Evolutionary conservation across 2,888 invertebrate genomes (phyloP).

Genomic region (Junonia oenone): DNA sequence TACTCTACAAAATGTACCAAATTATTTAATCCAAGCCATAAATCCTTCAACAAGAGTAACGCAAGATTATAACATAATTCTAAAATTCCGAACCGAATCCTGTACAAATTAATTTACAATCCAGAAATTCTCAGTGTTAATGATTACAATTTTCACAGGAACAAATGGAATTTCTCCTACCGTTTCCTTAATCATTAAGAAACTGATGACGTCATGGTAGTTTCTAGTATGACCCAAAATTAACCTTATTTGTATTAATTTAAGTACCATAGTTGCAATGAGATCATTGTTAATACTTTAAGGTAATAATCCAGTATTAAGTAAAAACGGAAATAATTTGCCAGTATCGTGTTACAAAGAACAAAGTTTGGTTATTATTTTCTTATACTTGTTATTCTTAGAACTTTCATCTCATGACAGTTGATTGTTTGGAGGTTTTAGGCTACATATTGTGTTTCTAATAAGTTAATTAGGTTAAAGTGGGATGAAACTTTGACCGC

Average conservation of each 20-base stretch:
- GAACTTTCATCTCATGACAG: too few relatives aligned
- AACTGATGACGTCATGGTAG: not conserved
- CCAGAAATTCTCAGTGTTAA: not conserved
- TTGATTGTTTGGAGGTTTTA: too few relatives aligned
- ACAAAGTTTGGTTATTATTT: too few relatives aligned
- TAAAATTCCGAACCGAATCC: not conserved
- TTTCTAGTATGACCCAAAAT: not conserved
- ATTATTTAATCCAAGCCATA: too few relatives aligned
- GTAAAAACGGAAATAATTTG: too few relatives aligned
- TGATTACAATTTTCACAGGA: not conserved
- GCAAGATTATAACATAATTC: not conserved
- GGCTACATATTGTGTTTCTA: too few relatives aligned
- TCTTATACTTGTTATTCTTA: too few relatives aligned
- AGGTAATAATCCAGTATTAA: too few relatives aligned
- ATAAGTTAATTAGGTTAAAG: too few relatives aligned
- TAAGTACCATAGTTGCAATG: not conserved
- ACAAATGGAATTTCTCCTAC: not conserved
- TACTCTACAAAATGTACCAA: too few relatives aligned
- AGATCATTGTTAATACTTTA: not conserved
- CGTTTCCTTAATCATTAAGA: not conserved
- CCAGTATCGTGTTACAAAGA: not conserved
- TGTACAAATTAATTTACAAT: not conserved
- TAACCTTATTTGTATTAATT: not conserved
- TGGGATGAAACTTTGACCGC: too few relatives aligned
- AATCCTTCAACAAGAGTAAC: too few relatives aligned